Percentiles rank a stretch among this genome's conserved stretches.
phyloP scores from a whole-genome alignment of 1,140 invertebrate species.

The Ceratosolen fusciceps region DNA sequence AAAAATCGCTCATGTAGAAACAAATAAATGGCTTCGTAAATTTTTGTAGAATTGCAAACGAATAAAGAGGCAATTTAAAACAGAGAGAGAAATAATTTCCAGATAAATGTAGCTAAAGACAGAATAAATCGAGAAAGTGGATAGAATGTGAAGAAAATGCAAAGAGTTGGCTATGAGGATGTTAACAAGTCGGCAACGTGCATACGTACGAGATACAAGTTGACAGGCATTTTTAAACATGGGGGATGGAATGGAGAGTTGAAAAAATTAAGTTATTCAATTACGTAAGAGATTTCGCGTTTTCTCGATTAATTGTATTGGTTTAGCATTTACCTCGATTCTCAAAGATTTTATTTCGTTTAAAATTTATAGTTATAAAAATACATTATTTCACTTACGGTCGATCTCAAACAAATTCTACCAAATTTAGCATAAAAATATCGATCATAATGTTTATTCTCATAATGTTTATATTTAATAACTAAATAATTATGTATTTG shows the following conservation, averaged over 20 bases:
- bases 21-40: neutral
- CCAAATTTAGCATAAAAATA: too few relatives aligned
- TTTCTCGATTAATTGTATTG: too few relatives aligned
- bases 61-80: neutral
- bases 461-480: too few relatives aligned
- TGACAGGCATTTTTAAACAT: neutral
- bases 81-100: neutral
- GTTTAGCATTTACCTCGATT: too few relatives aligned
- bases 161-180: neutral
- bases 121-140: slow-evolving; percentile 2
- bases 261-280: too few relatives aligned
- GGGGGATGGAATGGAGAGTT: too few relatives aligned
- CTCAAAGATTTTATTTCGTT: too few relatives aligned
- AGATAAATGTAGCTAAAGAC: neutral
- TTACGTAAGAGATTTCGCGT: too few relatives aligned
- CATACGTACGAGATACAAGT: neutral
- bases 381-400: too few relatives aligned
- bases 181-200: neutral
- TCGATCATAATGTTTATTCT: too few relatives aligned
- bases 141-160: neutral
- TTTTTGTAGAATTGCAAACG: neutral
- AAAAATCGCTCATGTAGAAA: neutral
- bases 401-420: too few relatives aligned
- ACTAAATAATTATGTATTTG: neutral
- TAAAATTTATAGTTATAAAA: too few relatives aligned